Evolutionary conservation across 2,797 vertebrate genomes (phyloP), one percentile per base, ranked within the genome.

Genomic region (Falco rusticolus): DNA sequence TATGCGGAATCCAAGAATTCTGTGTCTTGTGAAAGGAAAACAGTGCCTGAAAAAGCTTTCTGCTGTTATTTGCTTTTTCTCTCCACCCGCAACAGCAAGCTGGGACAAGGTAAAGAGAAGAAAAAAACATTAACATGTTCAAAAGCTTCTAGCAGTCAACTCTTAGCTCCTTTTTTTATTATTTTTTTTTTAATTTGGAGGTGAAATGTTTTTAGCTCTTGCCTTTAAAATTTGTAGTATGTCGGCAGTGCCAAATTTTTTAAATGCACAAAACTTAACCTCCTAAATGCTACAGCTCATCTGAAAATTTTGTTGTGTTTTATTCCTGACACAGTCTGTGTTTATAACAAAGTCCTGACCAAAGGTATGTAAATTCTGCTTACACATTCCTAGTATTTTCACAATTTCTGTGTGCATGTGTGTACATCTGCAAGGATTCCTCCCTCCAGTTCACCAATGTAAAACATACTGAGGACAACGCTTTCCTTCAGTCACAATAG

Each of bases 401-500:
- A 51, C 18, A 63, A 16, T 84, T 89, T 69, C 33, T 87, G 9
- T 24, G 5, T 50, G 8, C 12, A 0, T 45, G 18, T 43, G 29
- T 21, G 45, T 56, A 50, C 13, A 34, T 25, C 53, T 79, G 56
- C 65, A 80, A 82, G 69, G 68, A 65, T 72, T 87, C 43, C 48
- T 82, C 60, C 51, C 66, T 41, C 25, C 63, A 41, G 1, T 63
- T 89, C 75, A 87, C 53, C 69, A 76, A 31, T 13, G 21, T n/a
- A 79, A 90, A 82, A 45, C 18, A 9, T 24, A 39, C n/a, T 33
- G 48, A 92, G 72, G 74, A 45, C 45, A 95, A 31, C 11, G 34
- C 51, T 93, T 96, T 81, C 75, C 85, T 96, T 96, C 92, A 93
- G 87, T 41, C 69, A 84, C 77, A 69, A 70, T 13, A 91, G n/a